Base-by-base conservation (phyloP, 2,888 invertebrate species). In the Mesoligia furuncula region DNA sequence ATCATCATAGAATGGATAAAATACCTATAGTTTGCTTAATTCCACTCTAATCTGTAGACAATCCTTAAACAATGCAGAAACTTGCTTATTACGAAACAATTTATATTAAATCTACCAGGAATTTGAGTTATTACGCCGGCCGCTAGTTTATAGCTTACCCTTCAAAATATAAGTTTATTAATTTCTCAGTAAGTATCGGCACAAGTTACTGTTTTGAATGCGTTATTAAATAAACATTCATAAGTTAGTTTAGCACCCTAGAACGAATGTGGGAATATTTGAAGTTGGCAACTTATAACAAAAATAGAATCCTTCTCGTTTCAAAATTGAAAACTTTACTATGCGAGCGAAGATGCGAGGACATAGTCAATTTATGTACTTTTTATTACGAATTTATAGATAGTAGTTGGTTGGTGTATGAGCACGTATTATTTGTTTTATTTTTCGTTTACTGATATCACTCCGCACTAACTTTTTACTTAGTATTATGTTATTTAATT, bases 51-150 rank as follows among this genome's bases (percentile, higher is more conserved):
- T 80, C 57, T 42, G 24, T 65, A 65, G n/a, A 57, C 31, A 48
- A 57, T 79, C 17, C 69, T 20, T 24, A 57, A 83, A 77, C 78
- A 83, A 73, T 77, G 51, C 64, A 66, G 31, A 67, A 78, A 73
- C 62, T 86, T 83, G 68, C 45, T 73, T 78, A 78, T 64, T 77
- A 73, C 27, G 31, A 77, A 86, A 83, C 87, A 86, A 86, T 83
- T 86, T 83, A 86, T 73, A 83, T 83, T 83, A 70, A 86, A 86
- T 83, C 45, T 51, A 78, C 36, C 54, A 66, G 78, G 84, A 86
- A 86, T 83, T 86, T 68, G 51, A 86, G 69, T 69, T 69, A 83
- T 65, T 69, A 54, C 45, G 27, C 62, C 51, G 51, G 59, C 65
- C 59, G 64, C 48, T 83, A 82, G 77, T 82, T 85, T 76, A 72